phyloP scores from a whole-genome alignment of 1,140 invertebrate genomes.

The Aplysia californica region DNA sequence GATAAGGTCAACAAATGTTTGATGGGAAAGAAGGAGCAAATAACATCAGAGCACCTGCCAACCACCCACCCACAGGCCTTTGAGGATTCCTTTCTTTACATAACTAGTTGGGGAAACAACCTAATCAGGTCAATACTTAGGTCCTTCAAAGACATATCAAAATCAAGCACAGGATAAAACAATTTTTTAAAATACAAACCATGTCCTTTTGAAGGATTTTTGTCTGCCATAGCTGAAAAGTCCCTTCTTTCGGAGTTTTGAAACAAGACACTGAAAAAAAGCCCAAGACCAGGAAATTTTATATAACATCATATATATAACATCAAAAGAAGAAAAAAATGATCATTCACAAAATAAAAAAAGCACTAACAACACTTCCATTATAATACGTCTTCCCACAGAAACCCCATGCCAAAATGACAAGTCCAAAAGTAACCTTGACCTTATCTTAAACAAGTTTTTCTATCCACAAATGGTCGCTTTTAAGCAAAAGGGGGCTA shows the following conservation, averaged over 20 bases:
- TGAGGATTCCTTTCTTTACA: not conserved
- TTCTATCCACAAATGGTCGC: too few relatives aligned
- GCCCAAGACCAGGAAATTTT: too few relatives aligned
- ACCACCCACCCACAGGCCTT: too few relatives aligned
- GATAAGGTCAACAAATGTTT: too few relatives aligned
- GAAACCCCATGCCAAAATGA: too few relatives aligned
- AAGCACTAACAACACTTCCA: too few relatives aligned
- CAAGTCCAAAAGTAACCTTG: too few relatives aligned
- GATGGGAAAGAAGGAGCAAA: too few relatives aligned
- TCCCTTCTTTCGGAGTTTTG: conserved; percentile 11
- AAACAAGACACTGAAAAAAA: conserved; percentile 3
- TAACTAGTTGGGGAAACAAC: not conserved
- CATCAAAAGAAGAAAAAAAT: not conserved
- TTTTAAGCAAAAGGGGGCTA: too few relatives aligned
- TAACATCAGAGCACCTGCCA: too few relatives aligned
- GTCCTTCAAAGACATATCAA: not conserved
- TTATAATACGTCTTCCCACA: too few relatives aligned
- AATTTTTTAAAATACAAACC: not conserved
- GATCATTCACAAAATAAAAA: not conserved
- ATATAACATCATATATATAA: not conserved
- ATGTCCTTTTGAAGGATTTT: not conserved
- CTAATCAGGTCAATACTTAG: not conserved
- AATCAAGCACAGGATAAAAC: not conserved
- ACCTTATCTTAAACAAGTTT: too few relatives aligned
- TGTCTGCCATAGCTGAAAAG: not conserved